phyloP scores from a whole-genome alignment of 2,888 invertebrate genomes.

The Branchipolynoe longqiensis region DNA sequence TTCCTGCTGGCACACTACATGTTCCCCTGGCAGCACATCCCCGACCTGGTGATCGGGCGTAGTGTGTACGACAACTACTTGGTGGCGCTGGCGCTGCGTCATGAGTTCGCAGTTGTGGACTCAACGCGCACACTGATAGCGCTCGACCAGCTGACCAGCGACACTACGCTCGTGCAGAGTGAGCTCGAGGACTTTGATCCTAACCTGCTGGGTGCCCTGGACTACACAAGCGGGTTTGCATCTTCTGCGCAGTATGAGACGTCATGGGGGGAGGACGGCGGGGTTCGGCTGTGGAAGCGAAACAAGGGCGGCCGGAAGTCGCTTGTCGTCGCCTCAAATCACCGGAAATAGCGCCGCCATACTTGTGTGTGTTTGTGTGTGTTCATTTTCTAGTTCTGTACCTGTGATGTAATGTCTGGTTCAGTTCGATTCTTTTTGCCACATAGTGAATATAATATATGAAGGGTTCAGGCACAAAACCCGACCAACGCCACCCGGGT shows the following conservation, averaged over 20 bases:
- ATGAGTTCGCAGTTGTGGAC: constrained; percentile 34
- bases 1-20: not conserved
- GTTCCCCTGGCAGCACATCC: constrained; percentile 41
- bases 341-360: constrained; percentile 30
- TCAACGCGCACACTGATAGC: constrained; percentile 1
- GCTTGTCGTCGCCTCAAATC: not conserved
- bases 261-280: not conserved
- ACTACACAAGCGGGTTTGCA: constrained; percentile 28
- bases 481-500: no score
- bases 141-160: constrained; percentile 21
- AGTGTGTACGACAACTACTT: constrained; percentile 38
- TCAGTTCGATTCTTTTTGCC: no score
- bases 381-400: no score
- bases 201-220: constrained; percentile 41
- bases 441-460: no score
- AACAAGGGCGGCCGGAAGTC: not conserved
- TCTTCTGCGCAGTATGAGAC: constrained; percentile 35
- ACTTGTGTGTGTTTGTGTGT: no score
- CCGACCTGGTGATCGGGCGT: constrained; percentile 37
- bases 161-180: constrained; percentile 21
- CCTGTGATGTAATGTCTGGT: no score
- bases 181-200: constrained; percentile 53
- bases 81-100: constrained; percentile 21
- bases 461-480: no score
- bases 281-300: constrained; percentile 1